Conservation (phyloP, 2,797 vertebrate species). For the Pagetopsis macropterus region DNA sequence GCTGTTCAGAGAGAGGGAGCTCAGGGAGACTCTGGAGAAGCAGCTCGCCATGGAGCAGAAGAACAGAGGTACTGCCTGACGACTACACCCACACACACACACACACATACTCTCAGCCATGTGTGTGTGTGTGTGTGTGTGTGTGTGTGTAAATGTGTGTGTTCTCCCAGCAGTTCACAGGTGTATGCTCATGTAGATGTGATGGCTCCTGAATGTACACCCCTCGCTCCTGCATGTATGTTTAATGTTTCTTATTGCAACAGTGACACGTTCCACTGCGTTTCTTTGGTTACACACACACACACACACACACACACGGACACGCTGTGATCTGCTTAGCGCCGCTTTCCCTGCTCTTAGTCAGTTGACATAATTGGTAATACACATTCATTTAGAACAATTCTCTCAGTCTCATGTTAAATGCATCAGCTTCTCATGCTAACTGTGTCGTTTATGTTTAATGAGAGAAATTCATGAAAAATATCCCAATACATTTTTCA, state of each 20-base stretch:
- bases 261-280: constrained; percentile 36
- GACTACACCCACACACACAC: constrained; percentile 28
- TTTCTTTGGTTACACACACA: constrained; percentile 30
- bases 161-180: constrained; percentile 7
- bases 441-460: constrained; percentile 83
- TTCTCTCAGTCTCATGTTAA: constrained; percentile 75
- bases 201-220: constrained; percentile 32
- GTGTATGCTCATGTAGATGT: constrained; percentile 29
- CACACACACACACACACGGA: neutral
- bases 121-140: no score
- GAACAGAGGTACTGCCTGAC: constrained; percentile 91
- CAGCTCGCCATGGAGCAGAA: constrained; percentile 98
- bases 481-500: constrained; percentile 80
- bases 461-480: constrained; percentile 83
- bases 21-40: constrained; percentile 98
- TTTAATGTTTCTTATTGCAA: constrained; percentile 48
- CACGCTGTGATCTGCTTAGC: constrained; percentile 36
- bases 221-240: constrained; percentile 42
- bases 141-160: constrained; percentile 1
- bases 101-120: neutral
- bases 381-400: constrained; percentile 71
- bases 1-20: constrained; percentile 97
- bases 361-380: constrained; percentile 70
- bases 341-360: constrained; percentile 40
- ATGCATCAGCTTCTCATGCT: constrained; percentile 78